Base-by-base conservation (phyloP, 2,888 invertebrate genomes). In the Crioceris asparagi region DNA sequence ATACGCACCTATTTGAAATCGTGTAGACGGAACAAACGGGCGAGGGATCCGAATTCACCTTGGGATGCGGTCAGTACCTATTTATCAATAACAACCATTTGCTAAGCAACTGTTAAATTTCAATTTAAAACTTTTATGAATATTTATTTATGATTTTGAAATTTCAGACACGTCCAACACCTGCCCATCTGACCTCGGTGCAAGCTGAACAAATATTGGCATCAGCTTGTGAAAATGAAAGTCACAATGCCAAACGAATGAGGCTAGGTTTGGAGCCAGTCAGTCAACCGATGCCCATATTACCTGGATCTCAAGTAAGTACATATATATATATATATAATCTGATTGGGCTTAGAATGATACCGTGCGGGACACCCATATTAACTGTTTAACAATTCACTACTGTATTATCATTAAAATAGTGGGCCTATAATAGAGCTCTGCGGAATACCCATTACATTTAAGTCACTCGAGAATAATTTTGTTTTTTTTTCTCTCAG, bases 211-310 rank as follows among this genome's bases (percentile, higher is more conserved):
- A 92, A 67, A 90, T 94, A 60, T 71, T 94, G 61, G 92, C 93
- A 48, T 83, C 86, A 60, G 94, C 94, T 44, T 94, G 94, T 67
- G 94, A 94, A 70, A 94, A 94, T 64, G 94, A 94, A 70, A 90
- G 90, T 67, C 83, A 91, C 67, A 94, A 94, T 67, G 94, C 93
- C 43, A 94, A 94, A 69, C 77, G 93, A 59, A 94, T 94, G 93
- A 77, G 93, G 49, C 76, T 93, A 60, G 94, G 94, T 33, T 72
- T 94, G 53, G 94, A 94, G 63, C 94, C 94, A 29, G 86, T 91
- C 55, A 85, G 86, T 60, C 90, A 90, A 68, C 86, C 88, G 35
- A 80, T 87, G 77, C 87, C 83, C 48, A 71, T 80, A 44, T 71
- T 79, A 54, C 77, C 80, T 43, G 79, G 78, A 45, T 71, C 75